These are phyloP conservation scores for Microtus richardsoni DNA, from an alignment of 2,113 vertebrate species.

Conservation along the genomic window DNA sequence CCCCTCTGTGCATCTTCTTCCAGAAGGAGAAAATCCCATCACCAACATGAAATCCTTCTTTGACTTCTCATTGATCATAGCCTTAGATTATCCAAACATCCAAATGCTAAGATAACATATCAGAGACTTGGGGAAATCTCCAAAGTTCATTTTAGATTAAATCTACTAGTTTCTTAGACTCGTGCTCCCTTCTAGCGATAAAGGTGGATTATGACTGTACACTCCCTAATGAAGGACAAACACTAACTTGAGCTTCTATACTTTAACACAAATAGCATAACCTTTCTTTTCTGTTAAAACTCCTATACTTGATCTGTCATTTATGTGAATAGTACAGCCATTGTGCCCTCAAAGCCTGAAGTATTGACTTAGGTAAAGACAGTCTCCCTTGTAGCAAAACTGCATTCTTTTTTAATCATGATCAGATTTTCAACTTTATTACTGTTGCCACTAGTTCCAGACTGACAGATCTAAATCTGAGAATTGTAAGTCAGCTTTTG, in stretches of 20 bases:
- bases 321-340: slow-evolving; percentile 66
- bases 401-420: background rate
- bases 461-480: slow-evolving; percentile 45
- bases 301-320: slow-evolving; percentile 57
- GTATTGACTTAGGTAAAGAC: slow-evolving; percentile 68
- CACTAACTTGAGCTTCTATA: slow-evolving; percentile 79
- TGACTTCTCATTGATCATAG: slow-evolving; percentile 88
- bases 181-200: slow-evolving; percentile 78
- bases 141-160: slow-evolving; percentile 88
- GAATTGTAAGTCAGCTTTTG: slow-evolving; percentile 51
- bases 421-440: slow-evolving; percentile 58
- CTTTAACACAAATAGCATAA: slow-evolving; percentile 61
- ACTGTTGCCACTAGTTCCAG: slow-evolving; percentile 46
- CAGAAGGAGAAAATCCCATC: slow-evolving; percentile 84
- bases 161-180: slow-evolving; percentile 83
- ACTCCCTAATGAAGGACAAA: slow-evolving; percentile 85
- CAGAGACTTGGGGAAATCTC: slow-evolving; percentile 85
- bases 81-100: slow-evolving; percentile 86
- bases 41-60: slow-evolving; percentile 86
- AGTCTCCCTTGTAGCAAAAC: slow-evolving; percentile 49
- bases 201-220: slow-evolving; percentile 78
- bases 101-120: slow-evolving; percentile 83
- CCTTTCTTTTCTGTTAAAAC: slow-evolving; percentile 70
- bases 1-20: slow-evolving; percentile 77
- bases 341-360: slow-evolving; percentile 70